Conservation (phyloP, 1,140 invertebrate genomes). For the Lordiphosa clarofinis region DNA sequence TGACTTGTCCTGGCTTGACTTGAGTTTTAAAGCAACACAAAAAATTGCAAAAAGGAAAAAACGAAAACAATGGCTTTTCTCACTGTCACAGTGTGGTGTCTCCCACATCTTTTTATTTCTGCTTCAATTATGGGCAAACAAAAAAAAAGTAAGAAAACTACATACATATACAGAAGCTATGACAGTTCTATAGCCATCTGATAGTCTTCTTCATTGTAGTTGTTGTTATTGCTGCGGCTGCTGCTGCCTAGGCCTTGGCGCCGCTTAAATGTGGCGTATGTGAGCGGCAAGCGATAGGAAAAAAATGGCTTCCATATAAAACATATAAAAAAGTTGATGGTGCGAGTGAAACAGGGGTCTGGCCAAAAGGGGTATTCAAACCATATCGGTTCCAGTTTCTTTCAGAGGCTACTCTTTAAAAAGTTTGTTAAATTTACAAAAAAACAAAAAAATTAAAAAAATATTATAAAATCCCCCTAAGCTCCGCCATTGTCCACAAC, state of each 20-base stretch:
- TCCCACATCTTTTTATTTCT: conserved; percentile 10
- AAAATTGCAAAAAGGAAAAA: conserved; percentile 15
- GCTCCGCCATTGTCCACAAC: too few species aligned
- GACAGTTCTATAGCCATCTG: conserved; percentile 43
- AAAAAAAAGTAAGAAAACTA: conserved; percentile 38
- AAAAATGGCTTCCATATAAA: conserved; percentile 54
- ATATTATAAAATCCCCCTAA: too few species aligned
- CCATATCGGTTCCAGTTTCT: too few species aligned
- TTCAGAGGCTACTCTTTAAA: too few species aligned
- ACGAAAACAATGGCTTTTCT: conserved; percentile 22
- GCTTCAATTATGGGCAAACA: conserved; percentile 37
- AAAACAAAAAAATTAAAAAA: too few species aligned
- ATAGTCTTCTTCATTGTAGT: conserved; percentile 42
- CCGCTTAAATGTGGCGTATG: conserved; percentile 67
- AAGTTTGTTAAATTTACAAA: too few species aligned
- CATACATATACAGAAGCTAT: conserved; percentile 8
- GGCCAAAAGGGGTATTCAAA: not conserved
- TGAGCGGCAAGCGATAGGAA: conserved; percentile 16
- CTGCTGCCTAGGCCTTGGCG: conserved; percentile 45
- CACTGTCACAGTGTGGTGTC: conserved; percentile 1
- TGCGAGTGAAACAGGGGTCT: conserved; percentile 17
- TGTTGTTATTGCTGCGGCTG: conserved; percentile 50
- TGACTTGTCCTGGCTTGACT: conserved; percentile 4
- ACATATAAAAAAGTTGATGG: conserved; percentile 51
- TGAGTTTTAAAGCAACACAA: conserved; percentile 40